A percentile compares a stretch with the other conserved stretches of the same genome.
phyloP scores from a whole-genome alignment of 2,113 vertebrate species.

The Nannobrachium achirus region DNA sequence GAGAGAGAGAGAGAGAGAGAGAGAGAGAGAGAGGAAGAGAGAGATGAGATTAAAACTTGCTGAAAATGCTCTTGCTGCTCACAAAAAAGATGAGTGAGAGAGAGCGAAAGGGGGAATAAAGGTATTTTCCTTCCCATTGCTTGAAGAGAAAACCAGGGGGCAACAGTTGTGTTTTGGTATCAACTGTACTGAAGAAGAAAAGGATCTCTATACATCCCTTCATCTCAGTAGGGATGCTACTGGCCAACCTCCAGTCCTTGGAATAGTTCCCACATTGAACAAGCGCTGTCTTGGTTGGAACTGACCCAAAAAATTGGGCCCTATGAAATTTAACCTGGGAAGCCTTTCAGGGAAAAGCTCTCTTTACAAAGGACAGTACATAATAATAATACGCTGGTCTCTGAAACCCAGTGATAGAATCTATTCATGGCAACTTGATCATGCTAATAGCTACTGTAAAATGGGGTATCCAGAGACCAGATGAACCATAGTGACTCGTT shows the following conservation, averaged over 20 bases:
- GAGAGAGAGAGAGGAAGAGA: constrained; percentile 5
- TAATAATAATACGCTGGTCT: constrained; percentile 1
- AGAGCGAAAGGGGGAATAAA: constrained; percentile 16
- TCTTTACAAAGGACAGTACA: constrained; percentile 14
- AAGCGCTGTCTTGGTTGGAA: constrained; percentile 30
- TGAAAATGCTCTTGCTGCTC: constrained; percentile 15
- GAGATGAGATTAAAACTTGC: constrained; percentile 18
- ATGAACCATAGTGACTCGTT: constrained; percentile 16
- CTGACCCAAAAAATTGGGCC: constrained; percentile 30
- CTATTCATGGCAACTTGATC: constrained; percentile 12
- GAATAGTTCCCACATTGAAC: constrained; percentile 28
- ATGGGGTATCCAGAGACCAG: constrained; percentile 18
- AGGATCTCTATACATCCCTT: background rate
- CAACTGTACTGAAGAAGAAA: constrained; percentile 11
- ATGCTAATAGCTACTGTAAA: constrained; percentile 7
- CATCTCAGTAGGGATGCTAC: constrained; percentile 14
- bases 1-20: constrained; percentile 13
- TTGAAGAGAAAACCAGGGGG: constrained; percentile 12
- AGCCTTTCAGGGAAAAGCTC: background rate
- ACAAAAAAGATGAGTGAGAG: background rate
- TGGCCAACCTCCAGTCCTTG: constrained; percentile 36
- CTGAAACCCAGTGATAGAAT: constrained; percentile 10
- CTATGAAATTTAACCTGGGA: constrained; percentile 24
- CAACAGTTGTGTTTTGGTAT: constrained; percentile 1
- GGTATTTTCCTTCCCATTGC: constrained; percentile 1